Conservation (phyloP, 2,888 invertebrate species). For the Eulithis testata region DNA sequence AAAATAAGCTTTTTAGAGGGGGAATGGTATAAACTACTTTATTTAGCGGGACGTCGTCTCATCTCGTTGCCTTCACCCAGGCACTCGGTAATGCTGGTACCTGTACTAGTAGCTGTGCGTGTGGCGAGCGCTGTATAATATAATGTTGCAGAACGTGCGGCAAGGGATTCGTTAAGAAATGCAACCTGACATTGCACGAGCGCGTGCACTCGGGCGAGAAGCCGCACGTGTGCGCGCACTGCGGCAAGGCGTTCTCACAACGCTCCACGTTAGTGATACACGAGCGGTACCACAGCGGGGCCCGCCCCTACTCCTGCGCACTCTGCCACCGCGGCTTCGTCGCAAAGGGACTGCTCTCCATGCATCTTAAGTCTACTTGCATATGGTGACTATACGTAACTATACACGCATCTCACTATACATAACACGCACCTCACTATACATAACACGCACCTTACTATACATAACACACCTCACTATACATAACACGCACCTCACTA, state of each 20-base stretch:
- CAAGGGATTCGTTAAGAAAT: constrained; percentile 85
- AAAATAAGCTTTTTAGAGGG: too few relatives aligned
- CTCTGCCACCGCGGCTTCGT: constrained; percentile 86
- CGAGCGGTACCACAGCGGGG: constrained; percentile 85
- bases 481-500: too few relatives aligned
- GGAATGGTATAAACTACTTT: too few relatives aligned
- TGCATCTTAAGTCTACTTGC: constrained; percentile 85
- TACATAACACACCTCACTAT: too few relatives aligned
- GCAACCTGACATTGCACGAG: constrained; percentile 85
- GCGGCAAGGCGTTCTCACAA: constrained; percentile 86
- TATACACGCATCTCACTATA: too few relatives aligned
- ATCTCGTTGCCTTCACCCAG: too few relatives aligned
- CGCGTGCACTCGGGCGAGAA: constrained; percentile 86
- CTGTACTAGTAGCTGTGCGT: too few relatives aligned
- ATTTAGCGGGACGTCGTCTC: too few relatives aligned
- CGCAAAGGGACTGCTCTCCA: constrained; percentile 85
- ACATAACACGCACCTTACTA: too few relatives aligned
- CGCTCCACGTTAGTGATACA: constrained; percentile 86
- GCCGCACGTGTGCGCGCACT: constrained; percentile 85
- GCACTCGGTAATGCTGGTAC: too few relatives aligned
- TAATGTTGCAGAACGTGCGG: constrained; percentile 68
- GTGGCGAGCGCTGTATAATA: too few relatives aligned
- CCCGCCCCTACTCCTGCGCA: constrained; percentile 84
- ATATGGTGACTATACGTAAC: constrained; percentile 51
- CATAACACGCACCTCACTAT: too few relatives aligned